Evolutionary conservation across 2,113 vertebrate genomes (phyloP).

Genomic region (Oplegnathus fasciatus): DNA sequence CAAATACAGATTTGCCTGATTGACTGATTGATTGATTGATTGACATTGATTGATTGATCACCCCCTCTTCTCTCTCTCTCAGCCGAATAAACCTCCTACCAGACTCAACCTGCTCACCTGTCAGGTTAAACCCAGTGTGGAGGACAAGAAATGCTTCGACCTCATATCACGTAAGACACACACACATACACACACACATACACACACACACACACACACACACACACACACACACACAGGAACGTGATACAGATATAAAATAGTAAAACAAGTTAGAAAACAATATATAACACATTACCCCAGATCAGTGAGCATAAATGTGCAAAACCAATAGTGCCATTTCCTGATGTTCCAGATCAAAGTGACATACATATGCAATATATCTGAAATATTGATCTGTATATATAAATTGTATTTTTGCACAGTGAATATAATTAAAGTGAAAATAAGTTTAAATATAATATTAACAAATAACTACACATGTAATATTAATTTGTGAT

Average conservation of each 20-base stretch:
- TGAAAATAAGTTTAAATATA: not conserved
- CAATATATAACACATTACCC: not conserved
- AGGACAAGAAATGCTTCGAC: conserved; percentile 80
- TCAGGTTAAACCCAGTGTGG: conserved; percentile 77
- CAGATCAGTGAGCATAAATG: too few relatives aligned
- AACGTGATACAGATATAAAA: not conserved
- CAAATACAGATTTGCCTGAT: not conserved
- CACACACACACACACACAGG: not conserved
- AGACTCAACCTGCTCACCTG: conserved; percentile 79
- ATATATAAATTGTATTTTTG: not conserved
- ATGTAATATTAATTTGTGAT: not conserved
- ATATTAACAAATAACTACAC: not conserved
- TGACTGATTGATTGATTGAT: not conserved
- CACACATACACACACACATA: not conserved
- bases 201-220: not conserved
- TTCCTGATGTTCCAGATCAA: too few relatives aligned
- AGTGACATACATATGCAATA: too few relatives aligned
- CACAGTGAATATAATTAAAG: too few relatives aligned
- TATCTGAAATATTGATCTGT: not conserved
- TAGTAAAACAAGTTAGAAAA: not conserved
- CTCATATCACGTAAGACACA: conserved; percentile 73
- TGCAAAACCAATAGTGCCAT: too few relatives aligned
- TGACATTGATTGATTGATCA: too few relatives aligned
- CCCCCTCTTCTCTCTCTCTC: not conserved
- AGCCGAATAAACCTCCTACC: conserved; percentile 77